Conservation (phyloP, 2,888 invertebrate species). For the Morpho deidamia region DNA sequence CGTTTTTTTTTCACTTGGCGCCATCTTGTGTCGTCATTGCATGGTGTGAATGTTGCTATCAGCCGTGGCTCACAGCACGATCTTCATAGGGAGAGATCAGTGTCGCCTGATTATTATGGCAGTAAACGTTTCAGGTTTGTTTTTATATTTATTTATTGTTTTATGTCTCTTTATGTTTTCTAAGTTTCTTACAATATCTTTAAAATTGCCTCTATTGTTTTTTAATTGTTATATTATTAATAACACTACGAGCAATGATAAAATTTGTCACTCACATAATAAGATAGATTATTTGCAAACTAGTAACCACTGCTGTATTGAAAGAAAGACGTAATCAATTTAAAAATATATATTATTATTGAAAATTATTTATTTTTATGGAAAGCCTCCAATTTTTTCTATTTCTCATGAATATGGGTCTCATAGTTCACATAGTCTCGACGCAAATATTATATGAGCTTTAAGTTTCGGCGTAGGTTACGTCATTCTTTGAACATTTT, state of each 20-base stretch:
- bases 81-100: slow-evolving; percentile 81
- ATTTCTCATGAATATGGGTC: too few species aligned
- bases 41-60: slow-evolving; percentile 51
- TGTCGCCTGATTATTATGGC: slow-evolving; percentile 85
- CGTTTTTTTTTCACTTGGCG: slow-evolving; percentile 31
- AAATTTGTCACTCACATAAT: too few species aligned
- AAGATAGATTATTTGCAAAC: slow-evolving; percentile 4
- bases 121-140: slow-evolving; percentile 88
- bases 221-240: too few species aligned
- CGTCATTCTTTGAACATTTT: slow-evolving; percentile 9
- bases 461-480: background rate
- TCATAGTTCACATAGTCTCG: too few species aligned
- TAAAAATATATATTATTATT: background rate
- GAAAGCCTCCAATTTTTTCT: too few species aligned
- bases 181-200: too few species aligned
- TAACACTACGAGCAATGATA: too few species aligned
- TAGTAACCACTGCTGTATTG: background rate
- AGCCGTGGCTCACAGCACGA: slow-evolving; percentile 88
- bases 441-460: background rate
- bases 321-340: background rate
- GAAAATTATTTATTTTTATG: background rate
- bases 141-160: slow-evolving; percentile 11
- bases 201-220: too few species aligned
- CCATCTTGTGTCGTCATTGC: slow-evolving; percentile 70
- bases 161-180: too few species aligned